Evolutionary conservation across 1,140 invertebrate genomes (phyloP).

Genomic region (Oscheius sp.): DNA sequence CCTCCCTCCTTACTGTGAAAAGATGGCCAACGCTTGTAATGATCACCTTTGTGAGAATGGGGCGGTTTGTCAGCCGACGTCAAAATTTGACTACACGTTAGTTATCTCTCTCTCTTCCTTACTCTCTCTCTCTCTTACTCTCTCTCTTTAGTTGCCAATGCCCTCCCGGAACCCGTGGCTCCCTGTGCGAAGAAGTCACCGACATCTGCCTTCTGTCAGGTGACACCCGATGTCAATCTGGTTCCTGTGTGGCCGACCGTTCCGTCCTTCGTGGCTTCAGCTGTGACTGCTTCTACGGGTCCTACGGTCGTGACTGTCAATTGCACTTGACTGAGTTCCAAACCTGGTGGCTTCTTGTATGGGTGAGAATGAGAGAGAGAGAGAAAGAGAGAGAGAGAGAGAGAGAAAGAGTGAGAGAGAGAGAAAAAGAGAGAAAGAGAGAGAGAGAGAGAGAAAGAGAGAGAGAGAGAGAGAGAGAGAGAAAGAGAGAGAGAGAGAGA

Average conservation of each 20-base stretch:
- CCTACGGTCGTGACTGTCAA: neutral
- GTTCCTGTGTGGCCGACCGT: neutral
- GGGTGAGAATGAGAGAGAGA: too few relatives aligned
- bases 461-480: too few relatives aligned
- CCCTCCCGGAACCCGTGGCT: neutral
- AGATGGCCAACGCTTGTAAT: conserved; percentile 3
- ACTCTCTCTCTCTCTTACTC: neutral
- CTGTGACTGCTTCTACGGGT: neutral
- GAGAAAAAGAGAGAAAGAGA: too few relatives aligned
- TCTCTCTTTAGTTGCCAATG: conserved; percentile 5
- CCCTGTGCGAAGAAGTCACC: neutral
- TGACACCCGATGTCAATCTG: neutral
- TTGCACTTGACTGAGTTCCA: too few relatives aligned
- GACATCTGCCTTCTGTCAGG: neutral
- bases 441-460: too few relatives aligned
- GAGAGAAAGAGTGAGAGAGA: too few relatives aligned
- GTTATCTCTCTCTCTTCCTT: neutral
- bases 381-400: too few relatives aligned
- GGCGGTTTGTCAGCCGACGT: neutral
- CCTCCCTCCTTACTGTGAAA: neutral
- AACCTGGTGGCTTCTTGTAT: too few relatives aligned
- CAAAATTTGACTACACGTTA: neutral
- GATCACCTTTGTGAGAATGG: conserved; percentile 4
- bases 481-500: too few relatives aligned
- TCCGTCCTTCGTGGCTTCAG: neutral